A percentile compares a stretch with the other conserved stretches of the same genome.
These are phyloP conservation scores for Achlya flavicornis DNA, from an alignment of 2,888 invertebrate genomes.

Conservation along the genomic window DNA sequence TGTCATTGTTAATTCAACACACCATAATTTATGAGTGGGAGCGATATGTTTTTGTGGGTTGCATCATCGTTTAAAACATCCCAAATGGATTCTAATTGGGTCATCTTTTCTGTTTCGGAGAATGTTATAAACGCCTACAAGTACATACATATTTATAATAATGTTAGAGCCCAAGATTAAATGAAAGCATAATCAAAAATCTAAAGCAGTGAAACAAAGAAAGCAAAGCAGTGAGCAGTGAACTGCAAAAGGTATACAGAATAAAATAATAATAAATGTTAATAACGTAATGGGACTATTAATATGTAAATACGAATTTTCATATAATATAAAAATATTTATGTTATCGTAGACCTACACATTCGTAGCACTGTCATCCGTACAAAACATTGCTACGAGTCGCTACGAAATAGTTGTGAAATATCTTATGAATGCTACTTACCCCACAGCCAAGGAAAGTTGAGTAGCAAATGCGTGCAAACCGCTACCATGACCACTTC, in stretches of 20 bases:
- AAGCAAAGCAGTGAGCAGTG: too few relatives aligned
- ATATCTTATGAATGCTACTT: conserved; percentile 25
- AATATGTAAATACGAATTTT: too few relatives aligned
- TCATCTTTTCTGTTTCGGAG: neutral
- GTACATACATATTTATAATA: too few relatives aligned
- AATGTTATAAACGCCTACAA: too few relatives aligned
- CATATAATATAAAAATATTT: too few relatives aligned
- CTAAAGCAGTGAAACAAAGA: too few relatives aligned
- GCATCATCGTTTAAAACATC: neutral
- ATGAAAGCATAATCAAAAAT: neutral
- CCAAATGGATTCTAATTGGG: neutral
- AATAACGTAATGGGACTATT: too few relatives aligned
- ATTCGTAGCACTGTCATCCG: neutral
- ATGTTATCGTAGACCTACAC: neutral
- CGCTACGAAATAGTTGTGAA: too few relatives aligned
- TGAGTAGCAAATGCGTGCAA: conserved; percentile 60
- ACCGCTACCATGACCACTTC: conserved; percentile 63
- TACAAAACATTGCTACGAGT: neutral
- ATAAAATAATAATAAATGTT: too few relatives aligned
- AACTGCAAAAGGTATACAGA: too few relatives aligned
- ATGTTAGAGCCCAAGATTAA: neutral
- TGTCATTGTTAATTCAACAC: conserved; percentile 3
- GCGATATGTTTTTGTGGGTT: neutral
- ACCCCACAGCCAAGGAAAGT: conserved; percentile 77
- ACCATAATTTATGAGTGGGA: neutral